Conservation (phyloP, 1,140 invertebrate genomes). For the Panulirus ornatus region DNA sequence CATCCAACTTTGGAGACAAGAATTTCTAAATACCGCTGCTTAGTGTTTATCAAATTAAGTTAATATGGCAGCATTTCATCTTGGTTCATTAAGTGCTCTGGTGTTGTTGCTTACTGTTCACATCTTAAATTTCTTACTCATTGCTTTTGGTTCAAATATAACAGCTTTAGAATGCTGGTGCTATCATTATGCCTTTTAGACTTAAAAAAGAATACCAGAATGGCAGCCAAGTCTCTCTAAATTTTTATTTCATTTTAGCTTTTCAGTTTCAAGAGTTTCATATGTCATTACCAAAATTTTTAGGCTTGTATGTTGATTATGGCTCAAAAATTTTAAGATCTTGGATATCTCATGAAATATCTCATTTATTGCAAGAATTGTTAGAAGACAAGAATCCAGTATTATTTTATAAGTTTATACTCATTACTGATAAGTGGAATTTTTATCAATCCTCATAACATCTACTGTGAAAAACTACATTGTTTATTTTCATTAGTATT, state of each 20-base stretch:
- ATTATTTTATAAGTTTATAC: background rate
- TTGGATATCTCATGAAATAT: background rate
- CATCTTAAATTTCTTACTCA: background rate
- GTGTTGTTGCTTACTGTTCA: background rate
- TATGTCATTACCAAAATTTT: too few species aligned
- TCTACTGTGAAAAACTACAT: background rate
- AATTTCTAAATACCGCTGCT: slow-evolving; percentile 48
- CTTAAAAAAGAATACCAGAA: background rate
- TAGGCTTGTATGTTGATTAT: too few species aligned
- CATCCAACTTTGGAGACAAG: slow-evolving; percentile 60
- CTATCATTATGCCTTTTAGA: background rate
- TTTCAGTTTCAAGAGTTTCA: too few species aligned
- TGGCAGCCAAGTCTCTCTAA: background rate
- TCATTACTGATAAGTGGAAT: background rate
- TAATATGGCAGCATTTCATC: background rate
- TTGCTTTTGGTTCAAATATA: background rate
- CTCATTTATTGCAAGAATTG: background rate
- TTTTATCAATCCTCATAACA: background rate
- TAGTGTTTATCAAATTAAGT: background rate
- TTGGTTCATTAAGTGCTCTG: background rate
- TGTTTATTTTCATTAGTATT: slow-evolving; percentile 6
- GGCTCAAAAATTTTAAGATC: too few species aligned
- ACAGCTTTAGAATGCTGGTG: background rate
- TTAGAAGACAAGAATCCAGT: background rate
- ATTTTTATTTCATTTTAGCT: background rate